Base-by-base conservation (phyloP, 2,888 invertebrate species). In the Acronicta aceris region DNA sequence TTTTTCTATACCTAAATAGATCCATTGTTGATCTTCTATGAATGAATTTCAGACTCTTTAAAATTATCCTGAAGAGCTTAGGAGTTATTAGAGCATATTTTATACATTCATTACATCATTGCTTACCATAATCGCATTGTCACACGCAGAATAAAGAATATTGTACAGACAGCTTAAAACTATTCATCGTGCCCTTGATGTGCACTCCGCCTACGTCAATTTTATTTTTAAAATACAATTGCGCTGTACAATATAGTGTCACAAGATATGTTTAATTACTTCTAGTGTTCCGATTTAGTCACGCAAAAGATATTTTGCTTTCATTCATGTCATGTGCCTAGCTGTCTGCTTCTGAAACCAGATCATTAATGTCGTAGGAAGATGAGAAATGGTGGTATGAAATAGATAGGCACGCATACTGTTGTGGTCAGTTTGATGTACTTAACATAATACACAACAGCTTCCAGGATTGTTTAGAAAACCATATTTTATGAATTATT, bases 171-270 rank as follows among this genome's bases (percentile, higher is more conserved):
- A 66, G 48, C 58, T 63, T 63, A 38, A 52, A 59, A 59, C 54
- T 56, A 45, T 56, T 48, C 58, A 45, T 16, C 52, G 7, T 55
- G 78, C 68, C 75, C 78, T 77, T 77, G 64, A 53, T 63, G 43
- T 40, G 46, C 17, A 54, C 40, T 21, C 54, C 76, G 53, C 69
- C 68, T 63, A 77, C 75, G 55, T 49, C 30, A 17, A 55, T n/a
- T 59, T 63, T 75, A 76, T 76, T 76, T 69, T 67, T 65, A 62
- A 45, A 62, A 59, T 61, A 71, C 65, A 76, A 78, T 69, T 69
- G 75, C 68, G 65, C 16, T 57, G 47, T 47, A 56, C 40, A 38
- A 12, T 17, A 42, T 47, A 42, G 16, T 69, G 69, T 78, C 76
- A 77, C 78, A 68, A 74, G 74, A 66, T 65, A 54, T 55, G 33